A percentile compares a stretch with the other conserved stretches of the same genome.
Conservation (phyloP, 2,888 invertebrate genomes). For the Pammene fasciana region DNA sequence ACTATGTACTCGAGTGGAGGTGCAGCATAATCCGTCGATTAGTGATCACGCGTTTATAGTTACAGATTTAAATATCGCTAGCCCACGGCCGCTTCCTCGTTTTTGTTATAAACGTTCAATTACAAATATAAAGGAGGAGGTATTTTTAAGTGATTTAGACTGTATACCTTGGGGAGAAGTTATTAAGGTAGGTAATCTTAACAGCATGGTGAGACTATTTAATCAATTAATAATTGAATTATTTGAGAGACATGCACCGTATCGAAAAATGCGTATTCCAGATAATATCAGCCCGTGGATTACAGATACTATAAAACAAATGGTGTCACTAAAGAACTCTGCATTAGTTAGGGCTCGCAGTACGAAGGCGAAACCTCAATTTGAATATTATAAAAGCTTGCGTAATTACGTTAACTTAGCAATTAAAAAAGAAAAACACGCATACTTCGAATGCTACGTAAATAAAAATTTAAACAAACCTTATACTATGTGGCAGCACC, state of each 20-base stretch:
- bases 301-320: constrained; percentile 10
- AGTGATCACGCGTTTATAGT: constrained; percentile 16
- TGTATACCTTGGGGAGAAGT: not conserved
- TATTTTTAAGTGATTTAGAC: not conserved
- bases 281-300: constrained; percentile 8
- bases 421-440: constrained; percentile 7
- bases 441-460: constrained; percentile 10
- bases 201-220: not conserved
- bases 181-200: not conserved
- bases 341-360: not conserved
- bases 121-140: not conserved
- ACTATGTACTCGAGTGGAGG: constrained; percentile 6
- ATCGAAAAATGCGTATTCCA: not conserved
- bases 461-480: constrained; percentile 11
- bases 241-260: constrained; percentile 13
- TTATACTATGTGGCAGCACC: not conserved
- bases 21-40: constrained; percentile 1
- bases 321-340: not conserved
- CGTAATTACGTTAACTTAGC: constrained; percentile 6
- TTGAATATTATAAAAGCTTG: not conserved
- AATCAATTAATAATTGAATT: not conserved
- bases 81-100: not conserved
- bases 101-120: not conserved
- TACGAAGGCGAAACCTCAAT: not conserved
- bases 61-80: not conserved